Conservation (phyloP, 2,113 vertebrate genomes). For the Nesogale talazaci region DNA sequence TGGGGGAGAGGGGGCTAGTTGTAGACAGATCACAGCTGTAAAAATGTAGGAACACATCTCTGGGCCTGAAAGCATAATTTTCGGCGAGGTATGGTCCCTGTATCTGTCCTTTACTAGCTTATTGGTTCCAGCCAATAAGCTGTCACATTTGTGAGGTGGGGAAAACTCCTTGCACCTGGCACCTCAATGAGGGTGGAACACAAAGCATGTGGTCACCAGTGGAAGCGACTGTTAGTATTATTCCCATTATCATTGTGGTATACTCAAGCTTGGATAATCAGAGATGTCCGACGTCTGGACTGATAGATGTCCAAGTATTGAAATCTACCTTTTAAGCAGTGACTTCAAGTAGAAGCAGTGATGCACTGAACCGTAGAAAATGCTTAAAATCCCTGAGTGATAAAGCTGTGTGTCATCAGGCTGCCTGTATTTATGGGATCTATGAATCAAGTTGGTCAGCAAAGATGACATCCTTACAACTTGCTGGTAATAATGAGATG, state of each 20-base stretch:
- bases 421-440: rapidly evolving
- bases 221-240: rapidly evolving
- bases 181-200: rapidly evolving
- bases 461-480: not conserved
- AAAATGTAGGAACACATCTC: not conserved
- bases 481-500: not conserved
- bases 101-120: not conserved
- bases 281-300: too few species aligned
- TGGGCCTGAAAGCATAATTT: not conserved
- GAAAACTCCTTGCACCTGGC: rapidly evolving
- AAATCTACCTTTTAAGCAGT: not conserved
- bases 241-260: rapidly evolving
- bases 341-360: not conserved
- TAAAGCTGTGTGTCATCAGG: rapidly evolving
- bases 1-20: not conserved
- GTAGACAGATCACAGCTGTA: not conserved
- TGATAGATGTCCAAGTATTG: not conserved
- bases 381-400: not conserved
- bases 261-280: rapidly evolving
- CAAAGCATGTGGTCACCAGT: rapidly evolving
- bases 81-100: not conserved
- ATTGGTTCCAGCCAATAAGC: not conserved
- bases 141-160: too few species aligned
- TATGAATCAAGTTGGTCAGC: not conserved
- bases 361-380: not conserved